A percentile compares a stretch with the other conserved stretches of the same genome.
These are phyloP conservation scores for Melipona beecheii DNA, from an alignment of 2,888 invertebrate species.

Conservation along the genomic window DNA sequence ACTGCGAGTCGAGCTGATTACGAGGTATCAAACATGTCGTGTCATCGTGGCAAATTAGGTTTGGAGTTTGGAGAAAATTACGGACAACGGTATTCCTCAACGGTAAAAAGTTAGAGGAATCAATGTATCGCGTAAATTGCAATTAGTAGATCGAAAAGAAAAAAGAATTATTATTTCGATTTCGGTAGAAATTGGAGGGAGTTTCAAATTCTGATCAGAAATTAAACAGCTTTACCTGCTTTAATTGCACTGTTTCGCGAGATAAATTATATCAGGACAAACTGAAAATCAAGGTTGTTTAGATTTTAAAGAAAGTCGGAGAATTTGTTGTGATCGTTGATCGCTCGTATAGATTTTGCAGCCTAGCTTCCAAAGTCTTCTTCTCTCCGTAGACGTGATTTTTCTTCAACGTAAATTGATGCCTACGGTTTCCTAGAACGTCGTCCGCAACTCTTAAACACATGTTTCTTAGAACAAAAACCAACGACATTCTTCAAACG, in stretches of 20 bases:
- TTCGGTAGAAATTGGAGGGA: not conserved
- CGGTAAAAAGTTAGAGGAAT: too few relatives aligned
- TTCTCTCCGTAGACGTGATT: slow-evolving; percentile 9
- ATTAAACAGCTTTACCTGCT: too few relatives aligned
- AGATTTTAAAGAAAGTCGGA: not conserved
- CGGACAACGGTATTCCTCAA: too few relatives aligned
- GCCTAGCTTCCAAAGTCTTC: too few relatives aligned
- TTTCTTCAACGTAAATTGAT: slow-evolving; percentile 8
- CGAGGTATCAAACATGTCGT: not conserved
- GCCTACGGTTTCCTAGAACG: slow-evolving; percentile 24
- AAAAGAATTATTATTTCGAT: not conserved
- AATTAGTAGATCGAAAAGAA: not conserved
- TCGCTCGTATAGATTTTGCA: not conserved
- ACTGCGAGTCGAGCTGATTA: not conserved
- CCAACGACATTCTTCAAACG: slow-evolving; percentile 25
- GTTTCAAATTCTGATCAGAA: not conserved
- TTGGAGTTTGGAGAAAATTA: not conserved
- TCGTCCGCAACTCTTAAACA: slow-evolving; percentile 36
- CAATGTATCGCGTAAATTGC: too few relatives aligned
- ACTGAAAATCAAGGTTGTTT: not conserved
- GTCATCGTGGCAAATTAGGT: not conserved
- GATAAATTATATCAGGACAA: not conserved
- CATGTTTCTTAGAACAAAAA: slow-evolving; percentile 49
- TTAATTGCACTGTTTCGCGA: not conserved
- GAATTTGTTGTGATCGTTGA: not conserved